Evolutionary conservation across 2,797 vertebrate species (phyloP).

Genomic region (Notamacropus eugenii): DNA sequence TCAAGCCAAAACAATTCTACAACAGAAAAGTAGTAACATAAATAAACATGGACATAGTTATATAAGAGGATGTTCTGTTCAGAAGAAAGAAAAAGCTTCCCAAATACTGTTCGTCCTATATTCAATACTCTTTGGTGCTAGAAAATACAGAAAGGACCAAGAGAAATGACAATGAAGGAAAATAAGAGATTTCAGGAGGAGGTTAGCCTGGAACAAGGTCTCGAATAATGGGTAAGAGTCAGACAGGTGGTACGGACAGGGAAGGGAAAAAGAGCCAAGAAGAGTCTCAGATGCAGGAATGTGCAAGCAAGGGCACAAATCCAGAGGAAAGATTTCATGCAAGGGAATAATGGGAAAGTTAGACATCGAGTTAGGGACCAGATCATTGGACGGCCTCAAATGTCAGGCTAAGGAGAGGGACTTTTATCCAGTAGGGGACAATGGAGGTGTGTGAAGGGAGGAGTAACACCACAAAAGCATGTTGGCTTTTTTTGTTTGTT

Average conservation of each 20-base stretch:
- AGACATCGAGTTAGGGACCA: background rate
- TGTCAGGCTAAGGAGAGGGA: background rate
- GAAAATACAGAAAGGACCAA: background rate
- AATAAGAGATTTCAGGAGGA: background rate
- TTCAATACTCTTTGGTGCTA: conserved; percentile 35
- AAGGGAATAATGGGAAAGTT: background rate
- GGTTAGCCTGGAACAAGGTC: background rate
- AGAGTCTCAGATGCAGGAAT: background rate
- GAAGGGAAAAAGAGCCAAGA: background rate
- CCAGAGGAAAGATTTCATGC: background rate
- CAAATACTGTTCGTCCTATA: conserved; percentile 29
- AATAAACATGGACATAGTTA: conserved; percentile 30
- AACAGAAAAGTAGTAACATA: background rate
- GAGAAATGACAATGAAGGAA: conserved; percentile 2
- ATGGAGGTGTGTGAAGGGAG: background rate
- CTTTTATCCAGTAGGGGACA: background rate
- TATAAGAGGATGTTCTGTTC: background rate
- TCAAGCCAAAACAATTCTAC: conserved; percentile 21
- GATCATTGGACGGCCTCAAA: background rate
- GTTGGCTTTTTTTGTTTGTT: background rate
- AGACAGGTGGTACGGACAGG: background rate
- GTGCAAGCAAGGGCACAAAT: background rate
- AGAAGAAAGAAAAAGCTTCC: background rate
- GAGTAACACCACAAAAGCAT: background rate
- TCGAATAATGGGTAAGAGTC: background rate